These are phyloP conservation scores for Eueides isabella DNA, from an alignment of 1,140 invertebrate genomes.

Conservation along the genomic window DNA sequence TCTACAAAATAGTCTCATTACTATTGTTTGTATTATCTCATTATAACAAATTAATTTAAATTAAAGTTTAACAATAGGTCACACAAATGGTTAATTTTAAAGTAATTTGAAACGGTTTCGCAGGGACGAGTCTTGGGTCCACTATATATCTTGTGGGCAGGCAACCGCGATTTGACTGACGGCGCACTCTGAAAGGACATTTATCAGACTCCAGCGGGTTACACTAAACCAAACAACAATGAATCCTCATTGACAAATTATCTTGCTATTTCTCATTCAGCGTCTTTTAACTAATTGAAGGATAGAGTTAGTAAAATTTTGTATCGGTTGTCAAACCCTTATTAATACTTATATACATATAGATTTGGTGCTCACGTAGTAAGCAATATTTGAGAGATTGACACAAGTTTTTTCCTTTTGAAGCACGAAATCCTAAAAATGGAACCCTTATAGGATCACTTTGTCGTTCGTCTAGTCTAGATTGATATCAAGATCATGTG, in stretches of 20 bases:
- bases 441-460: too few species aligned
- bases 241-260: constrained; percentile 81
- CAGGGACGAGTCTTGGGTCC: constrained; percentile 71
- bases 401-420: too few species aligned
- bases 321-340: neutral
- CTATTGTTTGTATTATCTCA: too few species aligned
- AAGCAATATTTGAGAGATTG: neutral
- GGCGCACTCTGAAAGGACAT: constrained; percentile 78
- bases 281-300: constrained; percentile 48
- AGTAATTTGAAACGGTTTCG: constrained; percentile 53
- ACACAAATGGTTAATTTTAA: constrained; percentile 44
- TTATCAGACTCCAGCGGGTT: constrained; percentile 79
- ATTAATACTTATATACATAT: neutral
- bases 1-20: neutral
- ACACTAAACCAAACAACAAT: constrained; percentile 81
- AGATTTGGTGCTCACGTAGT: neutral
- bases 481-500: too few species aligned
- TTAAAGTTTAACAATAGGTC: neutral
- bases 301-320: neutral
- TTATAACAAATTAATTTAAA: too few species aligned
- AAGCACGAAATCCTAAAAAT: too few species aligned
- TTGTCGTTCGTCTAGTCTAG: too few species aligned
- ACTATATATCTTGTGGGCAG: constrained; percentile 80
- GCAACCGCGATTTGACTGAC: constrained; percentile 80
- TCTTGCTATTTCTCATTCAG: constrained; percentile 71